Base-by-base conservation (phyloP, 2,797 vertebrate genomes). In the Sparidentex hasta region DNA sequence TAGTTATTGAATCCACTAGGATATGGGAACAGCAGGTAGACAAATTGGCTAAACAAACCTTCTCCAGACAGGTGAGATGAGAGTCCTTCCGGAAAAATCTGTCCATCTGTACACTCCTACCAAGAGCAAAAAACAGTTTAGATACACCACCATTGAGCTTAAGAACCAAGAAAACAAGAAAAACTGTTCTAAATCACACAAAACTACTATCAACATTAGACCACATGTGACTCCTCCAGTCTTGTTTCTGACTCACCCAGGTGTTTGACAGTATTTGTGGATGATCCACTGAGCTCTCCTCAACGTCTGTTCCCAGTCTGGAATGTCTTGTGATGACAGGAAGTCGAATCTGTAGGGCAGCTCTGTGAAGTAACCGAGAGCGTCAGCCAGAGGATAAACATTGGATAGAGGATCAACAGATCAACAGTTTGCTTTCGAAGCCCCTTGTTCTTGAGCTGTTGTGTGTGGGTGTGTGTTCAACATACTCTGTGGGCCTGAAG, bases 251-350 rank as follows among this genome's bases (percentile, higher is more conserved):
- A 72, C 94, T 92, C 90, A 99, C 98, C 97, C 97, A 4, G 91
- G 95, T 73, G 96, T 94, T 43, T 95, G 93, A 47, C 94, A 94
- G 91, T 99, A 99, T 85, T 98, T 98, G 80, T 96, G 94, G 84
- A 99, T 96, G 88, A 99, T 97, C 98, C 98, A 99, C 83, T 96
- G 95, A 51, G 96, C 96, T 93, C 98, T 97, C 85, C 96, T 97
- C 94, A 97, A 94, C 27, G 97, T 93, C 85, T 97, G 95, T 20
- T 95, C 95, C 98, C 98, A 98, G 85, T 93, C 94, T 76, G 97
- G 98, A 74, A 96, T 94, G 84, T 97, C 96, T 80, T 93, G 86
- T 87, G 97, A 97, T 71, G 96, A 94, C 50, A 96, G 93, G 77
- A 97, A 94, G 91, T 98, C 96, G 82, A 99, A 99, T 89, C 94